Conservation (phyloP, 1,140 invertebrate genomes). For the Lysiphlebus fabarum region DNA sequence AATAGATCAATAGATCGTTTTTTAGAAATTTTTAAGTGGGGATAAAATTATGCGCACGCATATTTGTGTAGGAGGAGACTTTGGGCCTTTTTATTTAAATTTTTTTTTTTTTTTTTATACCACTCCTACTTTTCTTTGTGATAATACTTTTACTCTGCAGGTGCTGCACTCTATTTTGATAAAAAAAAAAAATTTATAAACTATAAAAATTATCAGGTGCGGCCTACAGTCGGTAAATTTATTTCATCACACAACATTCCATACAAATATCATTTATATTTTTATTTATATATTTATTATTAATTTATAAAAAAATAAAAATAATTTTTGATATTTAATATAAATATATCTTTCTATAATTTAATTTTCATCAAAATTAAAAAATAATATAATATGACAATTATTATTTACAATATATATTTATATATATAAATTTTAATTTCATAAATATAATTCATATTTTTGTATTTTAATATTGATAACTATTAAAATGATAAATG, state of each 20-base stretch:
- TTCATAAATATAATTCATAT: neutral
- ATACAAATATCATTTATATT: conserved; percentile 25
- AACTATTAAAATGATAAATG: conserved; percentile 12
- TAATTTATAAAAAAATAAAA: no score
- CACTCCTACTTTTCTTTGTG: neutral
- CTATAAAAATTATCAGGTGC: conserved; percentile 7
- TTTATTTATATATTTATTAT: conserved; percentile 6
- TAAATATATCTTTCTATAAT: no score
- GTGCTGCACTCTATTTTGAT: conserved; percentile 25
- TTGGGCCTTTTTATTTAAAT: neutral
- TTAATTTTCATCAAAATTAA: no score
- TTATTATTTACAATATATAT: conserved; percentile 13
- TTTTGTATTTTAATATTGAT: conserved; percentile 16
- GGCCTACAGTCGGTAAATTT: conserved; percentile 23
- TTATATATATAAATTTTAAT: neutral
- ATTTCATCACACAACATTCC: neutral
- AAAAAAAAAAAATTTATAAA: no score
- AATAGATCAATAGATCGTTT: conserved; percentile 8
- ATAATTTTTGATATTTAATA: no score
- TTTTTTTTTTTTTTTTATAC: neutral
- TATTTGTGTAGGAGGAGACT: neutral
- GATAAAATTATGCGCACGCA: neutral
- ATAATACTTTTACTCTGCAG: conserved; percentile 21
- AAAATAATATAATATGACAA: neutral
- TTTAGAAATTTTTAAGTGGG: neutral